phyloP scores from a whole-genome alignment of 2,888 invertebrate genomes.

The Polyommatus icarus region DNA sequence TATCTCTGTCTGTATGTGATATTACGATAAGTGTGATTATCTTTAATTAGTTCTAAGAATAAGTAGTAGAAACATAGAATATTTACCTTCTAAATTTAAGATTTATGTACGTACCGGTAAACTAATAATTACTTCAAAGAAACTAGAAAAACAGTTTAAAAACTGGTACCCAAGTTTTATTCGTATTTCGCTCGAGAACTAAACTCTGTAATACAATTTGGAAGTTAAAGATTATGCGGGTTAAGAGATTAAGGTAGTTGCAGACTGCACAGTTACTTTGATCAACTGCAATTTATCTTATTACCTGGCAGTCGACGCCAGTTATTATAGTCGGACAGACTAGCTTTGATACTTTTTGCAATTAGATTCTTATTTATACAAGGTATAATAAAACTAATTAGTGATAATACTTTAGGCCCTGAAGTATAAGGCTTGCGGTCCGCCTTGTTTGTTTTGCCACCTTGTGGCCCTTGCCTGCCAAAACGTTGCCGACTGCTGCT shows the following conservation, averaged over 20 bases:
- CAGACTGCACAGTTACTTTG: not conserved
- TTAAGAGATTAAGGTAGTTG: constrained; percentile 14
- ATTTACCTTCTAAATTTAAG: not conserved
- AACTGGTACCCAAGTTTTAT: not conserved
- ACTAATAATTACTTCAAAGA: constrained; percentile 2
- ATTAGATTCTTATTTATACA: not conserved
- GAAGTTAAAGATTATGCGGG: constrained; percentile 21
- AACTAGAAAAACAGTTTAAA: constrained; percentile 23
- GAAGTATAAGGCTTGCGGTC: no score
- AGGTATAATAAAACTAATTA: not conserved
- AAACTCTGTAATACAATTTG: constrained; percentile 19
- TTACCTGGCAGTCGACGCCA: not conserved
- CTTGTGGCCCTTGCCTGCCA: no score
- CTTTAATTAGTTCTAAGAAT: no score
- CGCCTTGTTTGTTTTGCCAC: no score
- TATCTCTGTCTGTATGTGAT: no score
- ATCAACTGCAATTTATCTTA: constrained; percentile 19
- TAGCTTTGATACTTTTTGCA: no score
- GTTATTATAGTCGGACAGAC: not conserved
- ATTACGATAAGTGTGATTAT: no score
- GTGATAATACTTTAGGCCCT: not conserved
- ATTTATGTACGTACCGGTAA: not conserved
- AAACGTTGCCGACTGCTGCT: no score
- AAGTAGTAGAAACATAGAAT: no score
- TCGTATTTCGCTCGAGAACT: constrained; percentile 8